phyloP scores from a whole-genome alignment of 64 coral and sea anemone genomes.

The Montipora sp. region DNA sequence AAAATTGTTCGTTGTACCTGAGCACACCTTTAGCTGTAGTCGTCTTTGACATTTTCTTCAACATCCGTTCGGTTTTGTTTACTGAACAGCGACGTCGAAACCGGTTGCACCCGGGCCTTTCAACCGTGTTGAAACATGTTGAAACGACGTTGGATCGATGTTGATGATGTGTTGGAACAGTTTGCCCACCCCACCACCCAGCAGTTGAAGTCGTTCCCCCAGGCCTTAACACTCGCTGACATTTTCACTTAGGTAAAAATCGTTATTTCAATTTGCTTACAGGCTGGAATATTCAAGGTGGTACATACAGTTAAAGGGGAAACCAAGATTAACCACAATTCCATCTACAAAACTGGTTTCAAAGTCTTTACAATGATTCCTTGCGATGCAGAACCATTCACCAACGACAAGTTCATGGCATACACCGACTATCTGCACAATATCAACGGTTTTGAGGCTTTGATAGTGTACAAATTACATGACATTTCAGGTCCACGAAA shows the following conservation, averaged over 20 bases:
- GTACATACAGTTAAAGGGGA: conserved; percentile 28
- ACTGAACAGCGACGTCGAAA: too few relatives aligned
- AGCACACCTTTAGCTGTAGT: too few relatives aligned
- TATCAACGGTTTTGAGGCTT: conserved; percentile 56
- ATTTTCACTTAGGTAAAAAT: background rate
- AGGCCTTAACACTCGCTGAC: too few relatives aligned
- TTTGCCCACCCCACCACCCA: too few relatives aligned
- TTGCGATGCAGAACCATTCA: background rate
- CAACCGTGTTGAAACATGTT: too few relatives aligned
- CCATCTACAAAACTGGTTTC: conserved; percentile 40
- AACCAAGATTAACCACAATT: conserved; percentile 51
- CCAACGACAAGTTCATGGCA: background rate
- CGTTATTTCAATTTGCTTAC: background rate
- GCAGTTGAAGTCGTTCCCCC: too few relatives aligned
- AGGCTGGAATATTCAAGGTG: conserved; percentile 83
- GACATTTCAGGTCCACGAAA: conserved; percentile 53
- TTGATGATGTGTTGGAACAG: too few relatives aligned
- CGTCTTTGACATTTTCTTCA: too few relatives aligned
- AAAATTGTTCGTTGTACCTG: too few relatives aligned
- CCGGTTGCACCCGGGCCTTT: too few relatives aligned
- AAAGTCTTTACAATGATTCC: conserved; percentile 83
- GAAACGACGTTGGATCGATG: too few relatives aligned
- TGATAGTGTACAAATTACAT: conserved; percentile 69
- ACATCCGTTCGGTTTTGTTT: too few relatives aligned
- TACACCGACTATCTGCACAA: conserved; percentile 33